phyloP scores from a whole-genome alignment of 2,113 vertebrate genomes.

The Agelaius tricolor region DNA sequence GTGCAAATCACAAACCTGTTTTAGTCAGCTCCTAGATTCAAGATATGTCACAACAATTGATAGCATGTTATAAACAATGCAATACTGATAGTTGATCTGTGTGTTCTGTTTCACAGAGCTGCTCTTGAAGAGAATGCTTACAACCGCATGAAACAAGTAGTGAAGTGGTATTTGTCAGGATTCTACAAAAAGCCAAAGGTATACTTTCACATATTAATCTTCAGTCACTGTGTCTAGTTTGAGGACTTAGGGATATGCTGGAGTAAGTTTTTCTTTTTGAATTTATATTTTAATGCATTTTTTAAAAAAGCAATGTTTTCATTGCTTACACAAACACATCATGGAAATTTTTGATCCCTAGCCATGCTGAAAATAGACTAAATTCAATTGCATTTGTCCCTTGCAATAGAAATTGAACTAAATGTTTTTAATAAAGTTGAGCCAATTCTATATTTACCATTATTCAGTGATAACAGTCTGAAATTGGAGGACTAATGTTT shows the following conservation, averaged over 20 bases:
- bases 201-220: neutral
- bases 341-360: neutral
- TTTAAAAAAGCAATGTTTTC: neutral
- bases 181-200: slow-evolving; percentile 99
- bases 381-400: neutral
- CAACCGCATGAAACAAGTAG: slow-evolving; percentile 95
- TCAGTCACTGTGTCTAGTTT: neutral
- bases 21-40: neutral
- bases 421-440: neutral
- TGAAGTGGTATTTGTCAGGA: slow-evolving; percentile 99
- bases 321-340: neutral
- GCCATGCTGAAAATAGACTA: neutral
- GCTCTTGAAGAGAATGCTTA: slow-evolving; percentile 96
- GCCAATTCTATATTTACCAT: neutral
- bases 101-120: slow-evolving; percentile 77
- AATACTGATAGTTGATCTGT: neutral
- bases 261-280: neutral
- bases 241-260: neutral
- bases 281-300: neutral
- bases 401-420: neutral
- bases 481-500: neutral
- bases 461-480: neutral
- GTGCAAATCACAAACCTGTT: neutral
- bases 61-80: neutral
- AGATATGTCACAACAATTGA: neutral